Evolutionary conservation across 2,113 vertebrate species (phyloP), one percentile per base, ranked within the genome.

Genomic region (Spilogale gracilis): DNA sequence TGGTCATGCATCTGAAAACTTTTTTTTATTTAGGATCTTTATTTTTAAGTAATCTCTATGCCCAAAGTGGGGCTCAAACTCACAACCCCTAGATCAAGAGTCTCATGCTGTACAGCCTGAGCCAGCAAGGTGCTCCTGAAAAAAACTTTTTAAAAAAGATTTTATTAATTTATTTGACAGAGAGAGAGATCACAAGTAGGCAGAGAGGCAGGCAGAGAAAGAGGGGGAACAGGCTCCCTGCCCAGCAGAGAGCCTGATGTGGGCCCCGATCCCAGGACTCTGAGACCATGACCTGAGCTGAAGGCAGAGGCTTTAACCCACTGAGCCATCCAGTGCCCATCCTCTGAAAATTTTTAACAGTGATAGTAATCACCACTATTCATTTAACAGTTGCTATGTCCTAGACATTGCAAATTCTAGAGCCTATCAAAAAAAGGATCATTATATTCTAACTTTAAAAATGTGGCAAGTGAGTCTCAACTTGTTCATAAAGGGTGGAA

Each of bases 1-100:
- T 82, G 78, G 56, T 83, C 67, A 94, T 43, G 48, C 89, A 18
- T 13, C 56, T 83, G 48, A 83, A 95, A 83, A 27, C 18, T 95
- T 63, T 38, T 82, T 69, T 63, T 67, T 67, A n/a, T 69, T 69
- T 9, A 69, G 14, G 32, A 69, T 38, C 18, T 69, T 38, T 69
- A 69, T 20, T 69, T 69, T 69, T 69, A 69, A 69, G 67, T 69
- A n/a, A 69, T 38, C 32, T 38, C 32, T 38, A 2, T 18, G 16
- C 32, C 67, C 16, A 69, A 38, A 0, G 3, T 69, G 32, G 32
- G 32, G 67, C 67, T 69, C 67, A 69, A 38, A 69, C 67, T 69
- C 16, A 38, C 32, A n/a, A 69, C 17, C 67, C 32, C 67, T 18
- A 13, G n/a, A 69, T 69, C 67, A 69, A 69, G 67, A 20, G 17